A percentile compares a stretch with the other conserved stretches of the same genome.
Conservation (phyloP, 1,140 invertebrate species). For the Polypedilum pembai region DNA sequence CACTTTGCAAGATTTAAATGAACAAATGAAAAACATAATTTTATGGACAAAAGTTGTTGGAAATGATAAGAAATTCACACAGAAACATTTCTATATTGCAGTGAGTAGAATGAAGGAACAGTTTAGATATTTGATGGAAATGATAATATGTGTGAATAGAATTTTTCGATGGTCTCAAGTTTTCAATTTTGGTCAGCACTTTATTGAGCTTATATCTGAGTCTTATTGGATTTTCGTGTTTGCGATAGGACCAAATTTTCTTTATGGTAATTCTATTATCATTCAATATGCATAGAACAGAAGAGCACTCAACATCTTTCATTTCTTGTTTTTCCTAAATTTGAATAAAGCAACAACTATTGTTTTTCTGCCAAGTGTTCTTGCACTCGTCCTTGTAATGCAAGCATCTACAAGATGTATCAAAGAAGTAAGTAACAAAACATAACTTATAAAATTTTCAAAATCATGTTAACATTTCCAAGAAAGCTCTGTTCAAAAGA, state of each 20-base stretch:
- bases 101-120: background rate
- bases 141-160: conserved; percentile 21
- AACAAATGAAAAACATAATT: background rate
- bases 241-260: background rate
- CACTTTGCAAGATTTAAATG: background rate
- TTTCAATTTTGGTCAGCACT: conserved; percentile 17
- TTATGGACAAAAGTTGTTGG: background rate
- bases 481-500: no score
- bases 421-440: background rate
- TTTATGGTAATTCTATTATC: conserved; percentile 4
- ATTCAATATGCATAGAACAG: background rate
- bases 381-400: background rate
- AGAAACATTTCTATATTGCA: background rate
- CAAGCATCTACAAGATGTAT: background rate
- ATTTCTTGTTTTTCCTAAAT: no score
- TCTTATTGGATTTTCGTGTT: background rate
- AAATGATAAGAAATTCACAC: background rate
- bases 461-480: no score
- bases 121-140: conserved; percentile 6
- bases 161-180: conserved; percentile 21
- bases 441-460: background rate
- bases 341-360: background rate
- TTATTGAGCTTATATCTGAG: background rate
- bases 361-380: background rate
- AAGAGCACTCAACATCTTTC: no score